Base-by-base conservation (phyloP, 2,888 invertebrate genomes). In the Sminthurides aquaticus region DNA sequence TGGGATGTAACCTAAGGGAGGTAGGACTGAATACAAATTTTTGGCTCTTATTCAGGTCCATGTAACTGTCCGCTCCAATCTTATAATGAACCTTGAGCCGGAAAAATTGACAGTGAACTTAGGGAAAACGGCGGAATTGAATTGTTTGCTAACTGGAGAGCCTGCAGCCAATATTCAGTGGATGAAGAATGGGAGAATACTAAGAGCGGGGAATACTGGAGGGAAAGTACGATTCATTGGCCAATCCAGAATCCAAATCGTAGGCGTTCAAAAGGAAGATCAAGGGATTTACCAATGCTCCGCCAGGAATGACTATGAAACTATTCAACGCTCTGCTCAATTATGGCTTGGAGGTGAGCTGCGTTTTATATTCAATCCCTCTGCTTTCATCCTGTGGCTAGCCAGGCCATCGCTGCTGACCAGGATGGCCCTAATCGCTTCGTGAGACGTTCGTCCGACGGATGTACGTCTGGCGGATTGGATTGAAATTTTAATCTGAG, bases 261-360 rank as follows among this genome's bases (percentile, higher is more conserved):
- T 77, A 69, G 77, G 78, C 64, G 87, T 88, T 52, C 85, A 85
- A 49, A 80, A 87, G 61, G 87, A 87, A 75, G 87, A 88, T 77
- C 82, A 86, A 66, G 88, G 88, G 73, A 87, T 88, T 86, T 88
- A 88, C 77, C 88, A 88, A 77, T 88, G 88, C 77, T 82, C 88
- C 68, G 87, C 86, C 5, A 80, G 87, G 67, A 82, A 86, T 34
- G 87, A 87, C 77, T 87, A 87, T 20, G 79, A 79, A 69, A 79
- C 79, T 75, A 78, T 78, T n/a, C 80, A 81, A 73, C 79, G 79
- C 69, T 77, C 79, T 58, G 79, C 79, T 57, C 79, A 80, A 73
- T 76, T 81, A 27, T 77, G 79, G 64, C 76, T 81, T 28, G 81
- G 80, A 71, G 81, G 81, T 80, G 75, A 77, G 77, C 1, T 59